phyloP scores from a whole-genome alignment of 2,888 invertebrate species.

The Troides aeacus region DNA sequence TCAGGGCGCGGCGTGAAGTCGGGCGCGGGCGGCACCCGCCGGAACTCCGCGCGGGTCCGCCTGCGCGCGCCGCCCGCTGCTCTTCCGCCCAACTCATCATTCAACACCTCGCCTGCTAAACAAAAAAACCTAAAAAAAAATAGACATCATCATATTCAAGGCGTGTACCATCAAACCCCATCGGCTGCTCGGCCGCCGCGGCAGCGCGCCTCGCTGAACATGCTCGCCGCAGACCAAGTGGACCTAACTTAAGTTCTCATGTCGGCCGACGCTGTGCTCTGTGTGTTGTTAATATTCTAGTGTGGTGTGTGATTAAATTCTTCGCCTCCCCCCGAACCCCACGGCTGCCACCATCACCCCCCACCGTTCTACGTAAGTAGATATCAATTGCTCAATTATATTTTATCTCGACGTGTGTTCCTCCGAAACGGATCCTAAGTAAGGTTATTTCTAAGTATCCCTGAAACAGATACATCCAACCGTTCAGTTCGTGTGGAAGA shows the following conservation, averaged over 20 bases:
- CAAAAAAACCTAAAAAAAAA: constrained; percentile 38
- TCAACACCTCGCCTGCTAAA: constrained; percentile 35
- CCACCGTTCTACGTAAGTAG: constrained; percentile 21
- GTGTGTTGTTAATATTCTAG: constrained; percentile 9
- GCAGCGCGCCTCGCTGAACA: too few relatives aligned
- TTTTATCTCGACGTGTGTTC: not conserved
- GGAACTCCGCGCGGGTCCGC: constrained; percentile 33
- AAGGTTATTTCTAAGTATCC: too few relatives aligned
- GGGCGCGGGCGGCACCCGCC: constrained; percentile 31
- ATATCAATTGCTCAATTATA: not conserved
- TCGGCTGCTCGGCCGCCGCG: not conserved
- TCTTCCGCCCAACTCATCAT: constrained; percentile 38
- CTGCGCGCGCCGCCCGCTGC: constrained; percentile 47
- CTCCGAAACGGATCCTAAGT: too few relatives aligned
- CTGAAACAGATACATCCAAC: too few relatives aligned
- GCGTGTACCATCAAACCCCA: constrained; percentile 31
- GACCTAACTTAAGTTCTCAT: constrained; percentile 6
- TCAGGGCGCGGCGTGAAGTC: constrained; percentile 54
- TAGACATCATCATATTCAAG: constrained; percentile 30
- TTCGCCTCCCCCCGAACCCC: not conserved
- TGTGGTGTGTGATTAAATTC: constrained; percentile 13
- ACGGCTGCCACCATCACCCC: constrained; percentile 8
- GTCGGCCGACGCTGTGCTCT: constrained; percentile 7
- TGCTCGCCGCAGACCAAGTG: not conserved
- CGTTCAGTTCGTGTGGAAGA: too few relatives aligned